A percentile compares a stretch with the other conserved stretches of the same genome.
Evolutionary conservation across 1,140 invertebrate genomes (phyloP).

Genomic region (Matsumurasca onukii): DNA sequence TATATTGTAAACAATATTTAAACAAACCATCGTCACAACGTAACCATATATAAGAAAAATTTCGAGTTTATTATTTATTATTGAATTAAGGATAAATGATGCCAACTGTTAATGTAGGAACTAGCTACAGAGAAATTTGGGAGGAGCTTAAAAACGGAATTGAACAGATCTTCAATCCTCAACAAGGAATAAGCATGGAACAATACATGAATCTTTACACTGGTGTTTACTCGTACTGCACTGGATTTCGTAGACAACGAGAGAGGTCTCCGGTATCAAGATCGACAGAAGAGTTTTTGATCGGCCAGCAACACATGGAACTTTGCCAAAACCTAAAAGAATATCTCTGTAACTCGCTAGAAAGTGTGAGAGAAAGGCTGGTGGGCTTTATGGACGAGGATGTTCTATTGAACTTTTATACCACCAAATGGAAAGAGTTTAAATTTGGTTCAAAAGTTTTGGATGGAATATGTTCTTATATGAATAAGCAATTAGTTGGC

Average conservation of each 20-base stretch:
- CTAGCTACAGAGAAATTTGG: too few relatives aligned
- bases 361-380: constrained; percentile 79
- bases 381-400: constrained; percentile 94
- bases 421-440: constrained; percentile 97
- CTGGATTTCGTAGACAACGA: constrained; percentile 82
- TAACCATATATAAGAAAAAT: too few relatives aligned
- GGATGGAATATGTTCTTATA: constrained; percentile 96
- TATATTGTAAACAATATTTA: too few relatives aligned
- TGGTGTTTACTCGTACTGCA: constrained; percentile 96
- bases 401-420: constrained; percentile 93
- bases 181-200: constrained; percentile 77
- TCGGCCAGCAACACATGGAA: constrained; percentile 94
- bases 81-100: too few relatives aligned
- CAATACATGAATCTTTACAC: constrained; percentile 93
- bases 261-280: constrained; percentile 47
- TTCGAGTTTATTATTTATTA: too few relatives aligned
- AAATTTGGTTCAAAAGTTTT: constrained; percentile 97
- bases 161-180: constrained; percentile 86
- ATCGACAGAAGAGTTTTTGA: constrained; percentile 83
- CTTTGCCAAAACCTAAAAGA: constrained; percentile 92
- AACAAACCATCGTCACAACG: too few relatives aligned
- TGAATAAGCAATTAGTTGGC: constrained; percentile 98
- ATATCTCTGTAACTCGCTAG: constrained; percentile 86
- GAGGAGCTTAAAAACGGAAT: constrained; percentile 90
- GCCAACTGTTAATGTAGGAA: too few relatives aligned